Evolutionary conservation across 2,888 invertebrate genomes (phyloP).

Genomic region (Parnassius orleans): DNA sequence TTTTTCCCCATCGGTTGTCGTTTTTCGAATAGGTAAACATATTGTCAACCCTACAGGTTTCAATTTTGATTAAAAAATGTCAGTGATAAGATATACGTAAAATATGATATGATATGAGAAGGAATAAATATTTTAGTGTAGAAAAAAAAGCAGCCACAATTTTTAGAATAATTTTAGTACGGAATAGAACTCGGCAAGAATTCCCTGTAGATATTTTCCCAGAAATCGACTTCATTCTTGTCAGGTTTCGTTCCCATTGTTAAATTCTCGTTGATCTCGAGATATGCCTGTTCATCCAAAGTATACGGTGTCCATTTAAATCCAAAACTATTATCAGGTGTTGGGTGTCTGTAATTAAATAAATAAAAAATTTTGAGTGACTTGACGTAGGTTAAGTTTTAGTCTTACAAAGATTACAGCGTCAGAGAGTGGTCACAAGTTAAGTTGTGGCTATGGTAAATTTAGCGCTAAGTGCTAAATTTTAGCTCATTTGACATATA

Average conservation of each 20-base stretch:
- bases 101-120: too few species aligned
- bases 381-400: too few species aligned
- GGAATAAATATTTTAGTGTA: background rate
- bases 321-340: constrained; percentile 43
- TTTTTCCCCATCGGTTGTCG: too few species aligned
- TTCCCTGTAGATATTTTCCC: constrained; percentile 41
- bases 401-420: too few species aligned
- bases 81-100: too few species aligned
- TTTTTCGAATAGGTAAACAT: too few species aligned
- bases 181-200: constrained; percentile 30
- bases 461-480: too few species aligned
- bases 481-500: too few species aligned
- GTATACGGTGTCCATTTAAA: constrained; percentile 55
- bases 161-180: constrained; percentile 6
- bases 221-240: constrained; percentile 41
- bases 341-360: constrained; percentile 56
- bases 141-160: background rate
- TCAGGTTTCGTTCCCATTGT: constrained; percentile 33
- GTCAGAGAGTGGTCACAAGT: too few species aligned
- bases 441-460: too few species aligned
- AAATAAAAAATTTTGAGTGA: background rate
- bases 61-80: too few species aligned
- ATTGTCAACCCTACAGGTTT: too few species aligned
- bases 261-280: constrained; percentile 44
- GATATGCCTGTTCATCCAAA: constrained; percentile 37